phyloP scores from a whole-genome alignment of 92 coral and sea anemone genomes.

The Epizoanthus stellaris region DNA sequence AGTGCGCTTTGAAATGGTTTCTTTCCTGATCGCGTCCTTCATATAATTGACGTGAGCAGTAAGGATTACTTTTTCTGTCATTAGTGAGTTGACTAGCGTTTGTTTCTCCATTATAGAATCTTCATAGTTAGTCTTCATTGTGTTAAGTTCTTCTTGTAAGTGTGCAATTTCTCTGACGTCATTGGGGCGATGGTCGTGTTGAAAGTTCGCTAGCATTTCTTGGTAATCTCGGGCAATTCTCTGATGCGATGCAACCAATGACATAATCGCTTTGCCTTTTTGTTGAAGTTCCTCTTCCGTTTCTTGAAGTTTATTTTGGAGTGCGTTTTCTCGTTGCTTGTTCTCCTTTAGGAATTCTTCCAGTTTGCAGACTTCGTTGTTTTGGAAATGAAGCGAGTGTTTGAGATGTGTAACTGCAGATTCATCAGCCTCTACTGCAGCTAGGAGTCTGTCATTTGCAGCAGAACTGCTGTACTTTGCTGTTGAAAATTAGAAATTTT shows the following conservation, averaged over 20 bases:
- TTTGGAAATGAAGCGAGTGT: conserved; percentile 12
- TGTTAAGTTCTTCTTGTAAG: conserved; percentile 5
- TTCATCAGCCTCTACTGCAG: conserved; percentile 23
- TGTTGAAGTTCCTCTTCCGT: neutral
- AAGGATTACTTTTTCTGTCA: conserved; percentile 12
- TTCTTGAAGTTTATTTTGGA: neutral
- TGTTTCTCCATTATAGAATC: neutral
- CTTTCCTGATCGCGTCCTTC: conserved; percentile 9
- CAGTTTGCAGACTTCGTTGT: conserved; percentile 10
- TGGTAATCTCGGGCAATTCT: neutral
- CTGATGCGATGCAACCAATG: neutral
- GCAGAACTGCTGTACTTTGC: conserved; percentile 6
- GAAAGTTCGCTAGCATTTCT: neutral
- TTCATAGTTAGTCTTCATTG: conserved; percentile 2
- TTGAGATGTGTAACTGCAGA: conserved; percentile 20
- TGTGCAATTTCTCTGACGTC: conserved; percentile 19
- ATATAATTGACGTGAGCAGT: neutral
- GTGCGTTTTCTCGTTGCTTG: conserved; percentile 11
- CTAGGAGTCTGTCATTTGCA: conserved; percentile 11
- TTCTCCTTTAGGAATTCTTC: conserved; percentile 1
- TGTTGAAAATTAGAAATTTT: neutral
- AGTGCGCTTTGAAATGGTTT: conserved; percentile 17
- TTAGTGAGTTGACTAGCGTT: neutral
- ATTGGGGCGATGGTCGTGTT: neutral
- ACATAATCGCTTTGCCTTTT: neutral